Conservation (phyloP, 2,797 vertebrate genomes). For the Myripristis jacobus region DNA sequence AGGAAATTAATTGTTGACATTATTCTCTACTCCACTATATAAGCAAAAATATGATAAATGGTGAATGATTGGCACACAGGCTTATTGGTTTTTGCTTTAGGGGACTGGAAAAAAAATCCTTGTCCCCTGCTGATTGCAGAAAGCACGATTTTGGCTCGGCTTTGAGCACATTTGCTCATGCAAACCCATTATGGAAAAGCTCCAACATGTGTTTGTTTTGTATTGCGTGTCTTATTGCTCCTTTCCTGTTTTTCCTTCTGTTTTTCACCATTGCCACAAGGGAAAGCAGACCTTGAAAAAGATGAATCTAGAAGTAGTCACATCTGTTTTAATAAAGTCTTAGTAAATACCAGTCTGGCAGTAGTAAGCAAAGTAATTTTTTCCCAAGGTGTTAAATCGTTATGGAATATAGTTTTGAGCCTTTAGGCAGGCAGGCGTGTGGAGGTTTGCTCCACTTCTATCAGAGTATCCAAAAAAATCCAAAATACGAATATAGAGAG, state of each 20-base stretch:
- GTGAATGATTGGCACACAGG: no score
- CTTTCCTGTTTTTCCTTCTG: not conserved
- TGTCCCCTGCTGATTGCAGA: no score
- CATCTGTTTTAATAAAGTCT: no score
- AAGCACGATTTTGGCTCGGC: no score
- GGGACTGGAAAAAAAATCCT: no score
- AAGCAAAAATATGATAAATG: not conserved
- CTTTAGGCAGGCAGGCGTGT: not conserved
- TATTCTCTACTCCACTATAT: not conserved
- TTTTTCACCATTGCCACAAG: not conserved
- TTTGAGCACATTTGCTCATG: no score
- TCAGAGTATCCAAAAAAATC: slow-evolving; percentile 9
- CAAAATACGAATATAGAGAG: not conserved
- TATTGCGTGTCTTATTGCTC: no score
- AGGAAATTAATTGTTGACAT: not conserved
- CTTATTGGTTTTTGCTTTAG: no score
- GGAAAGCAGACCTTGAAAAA: not conserved
- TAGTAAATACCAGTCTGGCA: not conserved
- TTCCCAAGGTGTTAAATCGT: no score
- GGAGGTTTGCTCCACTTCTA: not conserved
- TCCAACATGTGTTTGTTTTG: no score
- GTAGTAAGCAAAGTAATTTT: not conserved
- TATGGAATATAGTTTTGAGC: slow-evolving; percentile 2
- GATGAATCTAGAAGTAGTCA: not conserved
- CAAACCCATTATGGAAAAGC: no score